phyloP scores from a whole-genome alignment of 2,888 invertebrate species.

The Hemistola chrysoprasaria region DNA sequence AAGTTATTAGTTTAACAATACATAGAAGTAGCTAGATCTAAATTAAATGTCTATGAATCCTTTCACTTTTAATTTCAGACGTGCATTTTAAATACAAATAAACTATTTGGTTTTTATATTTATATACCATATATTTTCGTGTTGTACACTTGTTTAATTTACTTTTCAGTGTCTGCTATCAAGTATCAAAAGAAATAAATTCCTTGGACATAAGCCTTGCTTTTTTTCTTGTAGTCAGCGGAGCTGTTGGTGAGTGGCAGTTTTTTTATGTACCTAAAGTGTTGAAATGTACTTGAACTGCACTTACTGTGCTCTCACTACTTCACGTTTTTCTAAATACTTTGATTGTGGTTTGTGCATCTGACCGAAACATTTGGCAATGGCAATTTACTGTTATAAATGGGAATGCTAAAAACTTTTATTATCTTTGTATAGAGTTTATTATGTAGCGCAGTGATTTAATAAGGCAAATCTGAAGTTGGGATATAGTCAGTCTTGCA shows the following conservation, averaged over 20 bases:
- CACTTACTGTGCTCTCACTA: slow-evolving; percentile 1
- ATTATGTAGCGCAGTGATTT: no score
- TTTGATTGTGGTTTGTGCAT: slow-evolving; percentile 1
- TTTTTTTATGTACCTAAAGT: slow-evolving; percentile 37
- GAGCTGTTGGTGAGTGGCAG: slow-evolving; percentile 69
- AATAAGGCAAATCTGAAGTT: no score
- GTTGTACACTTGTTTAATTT: slow-evolving; percentile 22
- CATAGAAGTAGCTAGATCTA: no score
- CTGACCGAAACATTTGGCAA: background rate
- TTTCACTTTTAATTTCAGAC: slow-evolving; percentile 15
- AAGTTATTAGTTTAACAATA: no score
- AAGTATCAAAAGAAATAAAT: slow-evolving; percentile 65
- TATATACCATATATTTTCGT: slow-evolving; percentile 13
- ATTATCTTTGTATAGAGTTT: no score
- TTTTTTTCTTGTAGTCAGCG: slow-evolving; percentile 70
- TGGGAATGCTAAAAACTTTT: no score
- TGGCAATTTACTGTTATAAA: no score
- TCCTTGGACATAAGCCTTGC: slow-evolving; percentile 71
- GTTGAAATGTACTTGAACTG: slow-evolving; percentile 24
- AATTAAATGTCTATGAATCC: background rate
- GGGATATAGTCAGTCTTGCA: no score
- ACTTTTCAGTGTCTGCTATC: slow-evolving; percentile 67
- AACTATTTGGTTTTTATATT: no score
- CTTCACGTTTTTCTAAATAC: background rate
- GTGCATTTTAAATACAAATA: no score